Conservation (phyloP, 2,797 vertebrate genomes). For the Enteromius mattozi region DNA sequence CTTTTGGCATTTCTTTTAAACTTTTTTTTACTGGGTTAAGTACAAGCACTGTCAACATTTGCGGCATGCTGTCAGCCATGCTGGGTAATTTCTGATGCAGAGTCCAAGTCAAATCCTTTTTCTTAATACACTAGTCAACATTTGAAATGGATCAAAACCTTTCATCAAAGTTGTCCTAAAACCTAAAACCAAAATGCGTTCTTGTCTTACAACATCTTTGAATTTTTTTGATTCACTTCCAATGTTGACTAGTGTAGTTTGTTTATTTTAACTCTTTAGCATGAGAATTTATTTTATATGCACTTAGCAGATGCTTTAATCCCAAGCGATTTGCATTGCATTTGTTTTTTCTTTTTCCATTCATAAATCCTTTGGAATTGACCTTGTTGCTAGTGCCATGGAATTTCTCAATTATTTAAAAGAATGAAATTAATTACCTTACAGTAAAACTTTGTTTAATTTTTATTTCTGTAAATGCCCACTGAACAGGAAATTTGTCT, state of each 20-base stretch:
- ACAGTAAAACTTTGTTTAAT: neutral
- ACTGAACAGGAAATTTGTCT: neutral
- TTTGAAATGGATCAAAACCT: neutral
- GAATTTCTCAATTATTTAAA: too few relatives aligned
- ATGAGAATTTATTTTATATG: neutral
- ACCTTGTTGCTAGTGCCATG: neutral
- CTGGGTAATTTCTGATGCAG: neutral
- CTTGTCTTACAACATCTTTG: neutral
- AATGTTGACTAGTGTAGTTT: neutral
- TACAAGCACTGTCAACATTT: neutral
- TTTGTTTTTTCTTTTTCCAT: neutral
- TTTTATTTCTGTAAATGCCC: neutral
- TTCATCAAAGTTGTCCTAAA: neutral
- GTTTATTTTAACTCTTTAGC: neutral
- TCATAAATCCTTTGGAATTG: neutral
- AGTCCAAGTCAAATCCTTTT: neutral
- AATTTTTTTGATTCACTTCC: neutral
- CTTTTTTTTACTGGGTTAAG: neutral
- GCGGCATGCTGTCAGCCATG: neutral
- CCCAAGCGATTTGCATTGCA: neutral
- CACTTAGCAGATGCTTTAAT: neutral
- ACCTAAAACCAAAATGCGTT: neutral
- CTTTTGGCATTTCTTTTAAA: neutral
- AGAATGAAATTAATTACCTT: too few relatives aligned
- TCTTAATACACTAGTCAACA: neutral